Evolutionary conservation across 1,140 invertebrate species (phyloP).

Genomic region (Macrocentrus cingulum): DNA sequence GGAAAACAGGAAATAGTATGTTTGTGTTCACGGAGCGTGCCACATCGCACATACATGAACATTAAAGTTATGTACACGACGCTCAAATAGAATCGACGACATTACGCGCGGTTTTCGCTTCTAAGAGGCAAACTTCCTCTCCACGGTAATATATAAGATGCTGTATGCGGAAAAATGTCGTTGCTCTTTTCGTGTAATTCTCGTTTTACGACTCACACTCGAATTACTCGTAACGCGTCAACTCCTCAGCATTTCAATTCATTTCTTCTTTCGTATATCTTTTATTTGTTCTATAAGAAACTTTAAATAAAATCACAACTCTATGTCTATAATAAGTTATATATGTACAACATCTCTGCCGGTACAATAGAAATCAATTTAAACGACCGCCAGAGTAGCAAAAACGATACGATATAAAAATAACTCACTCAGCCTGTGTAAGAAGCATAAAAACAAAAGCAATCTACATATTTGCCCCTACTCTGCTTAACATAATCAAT

Average conservation of each 20-base stretch:
- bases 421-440: too few species aligned
- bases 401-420: too few species aligned
- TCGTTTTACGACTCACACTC: conserved; percentile 19
- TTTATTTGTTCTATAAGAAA: too few species aligned
- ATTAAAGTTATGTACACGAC: neutral
- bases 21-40: conserved; percentile 16
- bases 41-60: neutral
- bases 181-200: conserved; percentile 6
- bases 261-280: conserved; percentile 1
- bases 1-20: conserved; percentile 23
- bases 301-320: too few species aligned
- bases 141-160: neutral
- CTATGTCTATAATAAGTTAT: too few species aligned
- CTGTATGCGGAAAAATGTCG: neutral
- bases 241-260: conserved; percentile 13
- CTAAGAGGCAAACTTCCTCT: conserved; percentile 10
- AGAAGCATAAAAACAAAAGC: too few species aligned
- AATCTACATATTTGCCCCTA: too few species aligned
- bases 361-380: too few species aligned
- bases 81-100: conserved; percentile 8
- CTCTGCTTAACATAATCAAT: too few species aligned
- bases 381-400: too few species aligned
- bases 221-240: conserved; percentile 16
- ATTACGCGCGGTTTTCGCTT: conserved; percentile 15
- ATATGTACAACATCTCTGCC: too few species aligned